These are phyloP conservation scores for Anastrepha obliqua DNA, from an alignment of 1,140 invertebrate species.

Conservation along the genomic window DNA sequence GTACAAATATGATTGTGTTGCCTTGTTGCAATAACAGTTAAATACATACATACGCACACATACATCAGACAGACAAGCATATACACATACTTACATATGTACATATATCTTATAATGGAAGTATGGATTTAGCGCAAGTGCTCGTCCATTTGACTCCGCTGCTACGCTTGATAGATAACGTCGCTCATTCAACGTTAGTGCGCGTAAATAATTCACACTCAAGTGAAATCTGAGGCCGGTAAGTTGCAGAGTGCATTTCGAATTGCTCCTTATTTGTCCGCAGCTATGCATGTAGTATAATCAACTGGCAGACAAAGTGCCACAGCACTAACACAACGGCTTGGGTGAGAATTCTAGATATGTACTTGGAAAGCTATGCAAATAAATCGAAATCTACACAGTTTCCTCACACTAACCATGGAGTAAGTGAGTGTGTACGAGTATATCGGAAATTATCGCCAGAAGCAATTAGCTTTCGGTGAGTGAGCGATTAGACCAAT, in stretches of 20 bases:
- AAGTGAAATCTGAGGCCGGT: background rate
- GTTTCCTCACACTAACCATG: too few relatives aligned
- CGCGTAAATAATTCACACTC: background rate
- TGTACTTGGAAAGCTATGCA: too few relatives aligned
- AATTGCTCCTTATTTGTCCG: too few relatives aligned
- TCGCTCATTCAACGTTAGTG: background rate
- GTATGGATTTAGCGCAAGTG: background rate
- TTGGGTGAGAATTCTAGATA: too few relatives aligned
- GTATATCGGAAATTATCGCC: background rate
- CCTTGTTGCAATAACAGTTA: too few relatives aligned
- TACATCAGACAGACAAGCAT: background rate
- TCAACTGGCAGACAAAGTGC: too few relatives aligned
- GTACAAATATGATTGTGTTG: too few relatives aligned
- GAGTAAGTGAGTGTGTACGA: too few relatives aligned
- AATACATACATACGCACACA: background rate
- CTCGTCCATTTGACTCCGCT: background rate
- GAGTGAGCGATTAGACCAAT: slow-evolving; percentile 10
- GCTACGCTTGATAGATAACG: background rate
- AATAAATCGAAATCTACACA: too few relatives aligned
- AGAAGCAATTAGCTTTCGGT: background rate
- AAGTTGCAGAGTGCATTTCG: background rate
- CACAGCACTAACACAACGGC: too few relatives aligned
- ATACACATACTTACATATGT: background rate
- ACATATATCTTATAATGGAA: background rate
- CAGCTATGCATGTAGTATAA: too few relatives aligned